These are phyloP conservation scores for Aleiodes testaceus DNA, from an alignment of 2,888 invertebrate genomes.

Conservation along the genomic window DNA sequence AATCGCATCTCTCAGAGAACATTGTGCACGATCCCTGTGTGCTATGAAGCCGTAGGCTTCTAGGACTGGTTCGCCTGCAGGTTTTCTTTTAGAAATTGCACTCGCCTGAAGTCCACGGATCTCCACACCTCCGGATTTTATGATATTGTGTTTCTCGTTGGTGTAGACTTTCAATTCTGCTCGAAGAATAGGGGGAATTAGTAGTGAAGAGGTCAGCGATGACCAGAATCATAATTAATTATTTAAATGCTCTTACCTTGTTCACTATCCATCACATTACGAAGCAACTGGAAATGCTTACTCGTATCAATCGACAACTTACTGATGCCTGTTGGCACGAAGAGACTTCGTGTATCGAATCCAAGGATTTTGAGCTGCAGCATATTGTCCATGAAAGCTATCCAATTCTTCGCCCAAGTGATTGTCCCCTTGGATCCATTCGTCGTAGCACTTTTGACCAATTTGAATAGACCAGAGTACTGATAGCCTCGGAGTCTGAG, in stretches of 20 bases:
- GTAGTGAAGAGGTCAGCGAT: background rate
- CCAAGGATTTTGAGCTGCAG: constrained; percentile 77
- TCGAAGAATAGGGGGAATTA: constrained; percentile 42
- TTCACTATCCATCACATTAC: constrained; percentile 53
- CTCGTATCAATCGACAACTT: constrained; percentile 76
- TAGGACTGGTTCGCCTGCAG: constrained; percentile 74
- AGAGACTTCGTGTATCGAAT: constrained; percentile 72
- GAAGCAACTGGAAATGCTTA: constrained; percentile 64
- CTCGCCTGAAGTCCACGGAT: constrained; percentile 77
- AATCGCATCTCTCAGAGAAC: constrained; percentile 60
- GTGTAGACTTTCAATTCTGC: constrained; percentile 69
- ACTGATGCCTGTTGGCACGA: constrained; percentile 77
- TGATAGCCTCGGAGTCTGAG: constrained; percentile 75
- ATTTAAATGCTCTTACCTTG: constrained; percentile 56
- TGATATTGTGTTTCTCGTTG: constrained; percentile 69
- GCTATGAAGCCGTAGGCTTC: constrained; percentile 77
- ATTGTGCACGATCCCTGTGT: constrained; percentile 66
- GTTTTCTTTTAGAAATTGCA: constrained; percentile 74
- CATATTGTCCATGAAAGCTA: constrained; percentile 81
- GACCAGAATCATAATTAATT: background rate
- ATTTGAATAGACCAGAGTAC: constrained; percentile 74
- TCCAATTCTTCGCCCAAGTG: constrained; percentile 79
- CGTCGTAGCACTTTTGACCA: constrained; percentile 73
- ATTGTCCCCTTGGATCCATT: constrained; percentile 69
- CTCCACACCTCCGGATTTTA: constrained; percentile 76